phyloP scores from a whole-genome alignment of 1,140 invertebrate species.

The Camponotus floridanus region DNA sequence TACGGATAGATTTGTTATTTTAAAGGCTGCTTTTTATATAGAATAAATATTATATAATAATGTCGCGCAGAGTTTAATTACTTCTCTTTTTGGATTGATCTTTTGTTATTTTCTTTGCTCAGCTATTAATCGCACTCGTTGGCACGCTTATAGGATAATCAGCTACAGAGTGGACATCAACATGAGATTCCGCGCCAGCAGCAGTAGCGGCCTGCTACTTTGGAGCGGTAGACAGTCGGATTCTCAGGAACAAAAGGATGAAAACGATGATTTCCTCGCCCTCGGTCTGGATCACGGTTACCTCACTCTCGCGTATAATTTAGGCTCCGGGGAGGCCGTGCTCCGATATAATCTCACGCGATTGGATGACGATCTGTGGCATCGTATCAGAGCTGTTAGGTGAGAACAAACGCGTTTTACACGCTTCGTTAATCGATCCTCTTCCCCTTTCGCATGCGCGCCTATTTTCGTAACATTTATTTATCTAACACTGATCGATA shows the following conservation, averaged over 20 bases:
- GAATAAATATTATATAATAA: neutral
- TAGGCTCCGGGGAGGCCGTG: constrained; percentile 92
- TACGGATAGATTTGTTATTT: neutral
- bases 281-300: constrained; percentile 93
- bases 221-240: constrained; percentile 93
- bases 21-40: neutral
- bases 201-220: constrained; percentile 92
- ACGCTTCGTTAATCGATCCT: constrained; percentile 8
- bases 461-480: constrained; percentile 42
- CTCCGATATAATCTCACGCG: constrained; percentile 95
- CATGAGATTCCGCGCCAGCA: constrained; percentile 91
- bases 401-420: constrained; percentile 81
- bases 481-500: constrained; percentile 32
- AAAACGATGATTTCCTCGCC: constrained; percentile 92
- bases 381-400: constrained; percentile 95
- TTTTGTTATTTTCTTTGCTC: neutral
- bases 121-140: neutral
- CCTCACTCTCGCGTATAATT: constrained; percentile 90
- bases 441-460: constrained; percentile 6
- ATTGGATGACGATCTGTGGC: constrained; percentile 97
- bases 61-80: neutral
- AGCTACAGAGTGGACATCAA: constrained; percentile 93
- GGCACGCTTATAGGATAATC: constrained; percentile 88
- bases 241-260: constrained; percentile 85
- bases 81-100: neutral